Conservation (phyloP, 1,140 invertebrate genomes). For the Drosophila pruinosa region DNA sequence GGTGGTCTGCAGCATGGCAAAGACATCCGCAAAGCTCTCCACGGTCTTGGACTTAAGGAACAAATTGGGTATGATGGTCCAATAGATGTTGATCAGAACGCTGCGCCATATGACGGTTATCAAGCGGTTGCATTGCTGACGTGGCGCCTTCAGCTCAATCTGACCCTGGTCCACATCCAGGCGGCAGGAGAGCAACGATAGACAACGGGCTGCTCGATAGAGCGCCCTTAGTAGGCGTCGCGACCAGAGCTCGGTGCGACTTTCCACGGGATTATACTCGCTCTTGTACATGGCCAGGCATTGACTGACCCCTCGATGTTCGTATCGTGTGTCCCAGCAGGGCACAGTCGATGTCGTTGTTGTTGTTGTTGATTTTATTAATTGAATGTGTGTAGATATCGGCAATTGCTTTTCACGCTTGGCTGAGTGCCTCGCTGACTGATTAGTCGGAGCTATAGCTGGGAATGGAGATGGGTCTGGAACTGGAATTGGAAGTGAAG, state of each 20-base stretch:
- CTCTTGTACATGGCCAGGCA: slow-evolving; percentile 32
- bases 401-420: slow-evolving; percentile 77
- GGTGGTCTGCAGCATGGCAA: slow-evolving; percentile 29
- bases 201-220: slow-evolving; percentile 40
- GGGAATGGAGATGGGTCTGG: neutral
- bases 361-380: slow-evolving; percentile 78
- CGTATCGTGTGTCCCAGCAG: slow-evolving; percentile 31
- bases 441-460: slow-evolving; percentile 48
- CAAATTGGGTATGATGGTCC: slow-evolving; percentile 20
- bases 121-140: slow-evolving; percentile 36
- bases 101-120: slow-evolving; percentile 47
- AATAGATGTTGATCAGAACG: slow-evolving; percentile 48
- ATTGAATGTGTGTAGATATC: slow-evolving; percentile 77
- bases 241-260: slow-evolving; percentile 37
- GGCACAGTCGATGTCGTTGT: slow-evolving; percentile 21
- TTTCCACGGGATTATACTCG: slow-evolving; percentile 3
- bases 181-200: slow-evolving; percentile 46
- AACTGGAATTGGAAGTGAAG: neutral
- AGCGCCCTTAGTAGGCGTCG: slow-evolving; percentile 40
- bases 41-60: neutral
- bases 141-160: slow-evolving; percentile 29
- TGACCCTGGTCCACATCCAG: slow-evolving; percentile 20
- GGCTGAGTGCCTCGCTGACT: slow-evolving; percentile 73
- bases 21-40: slow-evolving; percentile 50
- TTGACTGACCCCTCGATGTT: slow-evolving; percentile 30